Evolutionary conservation across 2,113 vertebrate species (phyloP).

Genomic region (Colaptes auratus): DNA sequence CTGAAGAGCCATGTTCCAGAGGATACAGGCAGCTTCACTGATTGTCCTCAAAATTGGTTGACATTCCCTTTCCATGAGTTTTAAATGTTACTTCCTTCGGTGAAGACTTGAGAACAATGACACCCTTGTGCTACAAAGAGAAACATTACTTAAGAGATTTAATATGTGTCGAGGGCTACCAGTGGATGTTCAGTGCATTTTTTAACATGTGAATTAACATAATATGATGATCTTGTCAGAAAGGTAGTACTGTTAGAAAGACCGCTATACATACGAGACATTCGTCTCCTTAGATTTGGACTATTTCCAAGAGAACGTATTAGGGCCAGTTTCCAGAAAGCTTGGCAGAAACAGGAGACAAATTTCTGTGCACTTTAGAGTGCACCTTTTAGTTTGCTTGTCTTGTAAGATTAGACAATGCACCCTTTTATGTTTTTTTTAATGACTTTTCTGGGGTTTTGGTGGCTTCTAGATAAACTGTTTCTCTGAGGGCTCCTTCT

Average conservation of each 20-base stretch:
- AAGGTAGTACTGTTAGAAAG: background rate
- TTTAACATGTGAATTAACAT: background rate
- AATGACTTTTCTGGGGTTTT: background rate
- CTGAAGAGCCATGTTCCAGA: background rate
- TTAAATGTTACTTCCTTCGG: background rate
- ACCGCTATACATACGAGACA: background rate
- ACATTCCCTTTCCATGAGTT: background rate
- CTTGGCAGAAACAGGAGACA: background rate
- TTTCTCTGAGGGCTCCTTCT: background rate
- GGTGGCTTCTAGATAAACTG: background rate
- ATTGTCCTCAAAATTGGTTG: background rate
- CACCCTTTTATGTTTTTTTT: background rate
- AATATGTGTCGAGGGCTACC: background rate
- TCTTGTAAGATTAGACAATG: background rate
- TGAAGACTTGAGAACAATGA: background rate
- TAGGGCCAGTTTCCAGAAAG: background rate
- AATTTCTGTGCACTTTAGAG: background rate
- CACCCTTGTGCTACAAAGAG: background rate
- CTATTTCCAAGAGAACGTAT: background rate
- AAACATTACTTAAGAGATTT: background rate
- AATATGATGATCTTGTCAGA: background rate
- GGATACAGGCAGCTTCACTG: background rate
- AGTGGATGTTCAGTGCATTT: background rate
- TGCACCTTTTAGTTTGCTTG: background rate
- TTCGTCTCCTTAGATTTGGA: background rate